Evolutionary conservation across 2,113 vertebrate species (phyloP).

Genomic region (Corvus hawaiiensis): DNA sequence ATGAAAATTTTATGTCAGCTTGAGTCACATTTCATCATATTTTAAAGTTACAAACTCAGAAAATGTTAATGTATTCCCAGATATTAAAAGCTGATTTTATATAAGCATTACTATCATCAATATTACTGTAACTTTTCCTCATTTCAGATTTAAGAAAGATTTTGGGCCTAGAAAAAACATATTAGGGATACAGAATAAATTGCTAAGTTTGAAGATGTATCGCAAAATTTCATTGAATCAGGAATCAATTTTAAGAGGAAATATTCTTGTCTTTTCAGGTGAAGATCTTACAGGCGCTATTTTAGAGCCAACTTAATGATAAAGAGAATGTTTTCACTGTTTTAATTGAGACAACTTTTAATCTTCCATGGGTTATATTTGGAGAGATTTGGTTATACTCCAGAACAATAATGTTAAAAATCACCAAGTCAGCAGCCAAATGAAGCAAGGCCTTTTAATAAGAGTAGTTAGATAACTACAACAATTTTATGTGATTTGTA

Average conservation of each 20-base stretch:
- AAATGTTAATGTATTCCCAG: neutral
- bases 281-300: neutral
- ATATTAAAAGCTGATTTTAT: neutral
- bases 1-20: neutral
- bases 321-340: neutral
- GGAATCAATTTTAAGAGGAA: neutral
- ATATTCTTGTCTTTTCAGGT: neutral
- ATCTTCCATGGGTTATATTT: neutral
- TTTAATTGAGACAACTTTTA: neutral
- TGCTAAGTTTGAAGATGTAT: neutral
- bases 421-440: constrained; percentile 69
- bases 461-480: constrained; percentile 42
- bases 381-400: constrained; percentile 63
- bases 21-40: neutral
- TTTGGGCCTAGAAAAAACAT: neutral
- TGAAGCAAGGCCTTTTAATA: constrained; percentile 63
- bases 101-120: neutral
- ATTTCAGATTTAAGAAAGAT: neutral
- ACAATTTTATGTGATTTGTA: constrained; percentile 30
- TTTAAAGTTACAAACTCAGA: neutral
- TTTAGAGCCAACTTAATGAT: neutral
- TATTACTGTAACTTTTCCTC: neutral
- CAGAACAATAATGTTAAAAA: constrained; percentile 62
- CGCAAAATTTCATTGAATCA: neutral
- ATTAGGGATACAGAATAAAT: neutral